Evolutionary conservation across 2,888 invertebrate genomes (phyloP), one percentile per base, ranked within the genome.

Genomic region (Uloborus plumipes): DNA sequence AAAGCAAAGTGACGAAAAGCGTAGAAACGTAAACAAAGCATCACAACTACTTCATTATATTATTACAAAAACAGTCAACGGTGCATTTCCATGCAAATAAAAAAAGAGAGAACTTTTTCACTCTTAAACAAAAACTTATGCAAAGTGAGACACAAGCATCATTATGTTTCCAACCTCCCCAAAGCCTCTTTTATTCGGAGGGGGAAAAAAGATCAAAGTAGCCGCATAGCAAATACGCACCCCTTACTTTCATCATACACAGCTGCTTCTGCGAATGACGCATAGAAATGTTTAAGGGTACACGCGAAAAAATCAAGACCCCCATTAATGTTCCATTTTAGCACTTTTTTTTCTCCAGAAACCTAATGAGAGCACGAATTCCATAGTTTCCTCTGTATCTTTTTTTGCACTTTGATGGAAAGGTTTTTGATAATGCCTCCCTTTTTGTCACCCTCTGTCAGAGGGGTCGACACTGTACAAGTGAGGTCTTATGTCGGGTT

Each of bases 271-370:
- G 59, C 20, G 71, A 15, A 59, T 66, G 71, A 51, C 65, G 47
- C 62, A 74, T 59, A 58, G 59, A 50, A 22, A 15, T 66, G 47
- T 22, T 15, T 26, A 26, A 26, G 26, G 26, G 26, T 26, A 26
- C 4, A 26, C 39, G 22, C 50, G 22, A 66, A 66, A 66, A 47
- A 18, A 53, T 14, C 55, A 50, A 53, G 18, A 18, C 64, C 64
- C 51, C 78, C 51, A 71, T 72, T 79, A 79, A 72, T 59, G 64
- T 59, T 20, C 78, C 61, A 79, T 79, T 79, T 79, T 73, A 64
- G 64, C 70, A 78, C 53, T 79, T 69, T 62, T 73, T 59, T 79
- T 67, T 39, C 50, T 66, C 18, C 26, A 26, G 26, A 26, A 62
- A 20, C 50, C 74, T 80, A 80, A 80, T 80, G 80, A 80, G 80